Evolutionary conservation across 2,113 vertebrate genomes (phyloP), one percentile per base, ranked within the genome.

Genomic region (Martes martes): DNA sequence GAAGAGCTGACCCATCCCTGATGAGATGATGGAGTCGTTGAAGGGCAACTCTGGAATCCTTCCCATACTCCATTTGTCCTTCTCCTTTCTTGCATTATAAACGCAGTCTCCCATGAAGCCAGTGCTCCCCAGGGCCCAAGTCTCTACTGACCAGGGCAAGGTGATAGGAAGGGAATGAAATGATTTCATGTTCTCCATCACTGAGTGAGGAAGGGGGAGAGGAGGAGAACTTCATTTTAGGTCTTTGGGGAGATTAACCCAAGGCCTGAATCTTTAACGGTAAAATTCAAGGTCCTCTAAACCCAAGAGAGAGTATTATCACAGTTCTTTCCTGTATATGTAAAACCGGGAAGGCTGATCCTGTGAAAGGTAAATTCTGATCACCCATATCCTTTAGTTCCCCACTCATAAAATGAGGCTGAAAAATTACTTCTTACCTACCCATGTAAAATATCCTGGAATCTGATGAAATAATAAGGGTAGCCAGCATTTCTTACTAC

Each of bases 211-310:
- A 45, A 24, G 26, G 23, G 8, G 1, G 50, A 33, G 9, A 24
- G 10, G n/a, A 82, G 33, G 73, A 92, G n/a, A 73, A 52, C 39
- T 94, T 91, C 61, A 21, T 52, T 55, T 96, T 96, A 69, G 42
- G 61, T 81, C 3, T 92, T 36, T 57, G 67, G 36, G 74, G 50
- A 65, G 6, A 80, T 24, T 19, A 81, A 59, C 11, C 2, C 39
- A 92, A 87, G 10, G 52, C 79, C 36, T 28, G 28, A 88, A 21
- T 96, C 24, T 61, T 94, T 73, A 71, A n/a, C 47, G 18, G 81
- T 71, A 69, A 94, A 78, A 76, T 59, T 79, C 47, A 88, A 86
- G 59, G 78, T 45, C n/a, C n/a, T 89, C 15, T 85, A 95, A 95
- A 59, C 14, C 7, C 2, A 61, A 36, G 33, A 81, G 11, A 63